Evolutionary conservation across 2,888 invertebrate genomes (phyloP).

Genomic region (Tachystola acroxantha): DNA sequence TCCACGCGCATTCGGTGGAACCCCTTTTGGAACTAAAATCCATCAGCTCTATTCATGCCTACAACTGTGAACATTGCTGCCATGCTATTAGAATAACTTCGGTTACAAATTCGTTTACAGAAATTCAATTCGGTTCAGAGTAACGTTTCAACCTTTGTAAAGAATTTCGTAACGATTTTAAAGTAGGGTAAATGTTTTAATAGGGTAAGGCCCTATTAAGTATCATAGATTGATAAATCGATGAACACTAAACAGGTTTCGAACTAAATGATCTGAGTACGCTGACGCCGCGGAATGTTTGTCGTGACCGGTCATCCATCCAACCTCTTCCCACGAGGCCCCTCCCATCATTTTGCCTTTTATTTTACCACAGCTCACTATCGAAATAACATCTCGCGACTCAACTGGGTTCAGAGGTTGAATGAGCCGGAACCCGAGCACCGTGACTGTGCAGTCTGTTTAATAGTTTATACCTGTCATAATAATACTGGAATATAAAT

Average conservation of each 20-base stretch:
- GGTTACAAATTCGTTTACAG: too few species aligned
- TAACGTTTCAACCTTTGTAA: too few species aligned
- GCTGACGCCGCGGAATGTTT: conserved; percentile 14
- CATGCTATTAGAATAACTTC: too few species aligned
- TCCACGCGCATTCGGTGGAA: conserved; percentile 25
- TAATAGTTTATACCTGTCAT: conserved; percentile 16
- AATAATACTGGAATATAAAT: conserved; percentile 3
- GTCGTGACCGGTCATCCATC: conserved; percentile 29
- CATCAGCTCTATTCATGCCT: too few species aligned
- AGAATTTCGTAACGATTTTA: too few species aligned
- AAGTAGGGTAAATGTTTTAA: too few species aligned
- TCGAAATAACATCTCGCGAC: conserved; percentile 19
- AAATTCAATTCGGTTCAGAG: too few species aligned
- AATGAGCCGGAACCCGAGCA: conserved; percentile 29
- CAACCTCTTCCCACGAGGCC: conserved; percentile 27
- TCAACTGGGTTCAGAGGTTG: conserved; percentile 35
- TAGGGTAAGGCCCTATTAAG: too few species aligned
- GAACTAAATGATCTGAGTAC: too few species aligned
- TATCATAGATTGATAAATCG: too few species aligned
- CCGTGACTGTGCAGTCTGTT: conserved; percentile 12
- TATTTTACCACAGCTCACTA: conserved; percentile 15
- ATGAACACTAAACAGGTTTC: too few species aligned
- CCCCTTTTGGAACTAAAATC: conserved; percentile 11
- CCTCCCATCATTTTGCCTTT: conserved; percentile 23
- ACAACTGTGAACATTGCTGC: too few species aligned